Evolutionary conservation across 2,888 invertebrate genomes (phyloP).

Genomic region (Xestia ashworthii): DNA sequence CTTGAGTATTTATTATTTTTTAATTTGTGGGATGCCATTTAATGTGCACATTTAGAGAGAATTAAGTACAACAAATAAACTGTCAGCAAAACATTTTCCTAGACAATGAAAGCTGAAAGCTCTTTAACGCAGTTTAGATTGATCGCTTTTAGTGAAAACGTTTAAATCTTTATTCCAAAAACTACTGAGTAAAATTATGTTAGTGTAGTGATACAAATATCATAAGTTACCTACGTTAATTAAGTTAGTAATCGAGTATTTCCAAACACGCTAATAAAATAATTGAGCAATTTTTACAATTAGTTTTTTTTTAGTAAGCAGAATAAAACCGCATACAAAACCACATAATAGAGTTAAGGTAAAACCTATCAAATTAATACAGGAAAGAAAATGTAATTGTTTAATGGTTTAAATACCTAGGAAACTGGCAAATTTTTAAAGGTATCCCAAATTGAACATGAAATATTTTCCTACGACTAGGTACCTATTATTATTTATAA

Average conservation of each 20-base stretch:
- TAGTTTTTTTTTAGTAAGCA: background rate
- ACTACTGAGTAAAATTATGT: background rate
- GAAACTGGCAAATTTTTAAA: background rate
- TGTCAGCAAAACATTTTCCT: background rate
- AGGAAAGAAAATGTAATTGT: no score
- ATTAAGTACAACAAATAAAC: background rate
- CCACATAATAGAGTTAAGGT: background rate
- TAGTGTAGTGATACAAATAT: background rate
- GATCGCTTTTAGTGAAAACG: background rate
- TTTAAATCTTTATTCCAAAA: background rate
- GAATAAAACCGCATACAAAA: background rate
- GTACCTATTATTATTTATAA: background rate
- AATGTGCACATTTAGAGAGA: background rate
- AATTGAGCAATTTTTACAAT: background rate
- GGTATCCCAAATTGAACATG: background rate
- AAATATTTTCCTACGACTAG: no score
- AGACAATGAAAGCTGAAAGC: background rate
- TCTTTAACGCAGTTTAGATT: background rate
- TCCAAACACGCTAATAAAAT: constrained; percentile 3
- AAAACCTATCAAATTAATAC: background rate
- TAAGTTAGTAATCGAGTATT: background rate
- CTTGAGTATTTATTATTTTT: background rate
- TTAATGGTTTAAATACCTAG: no score
- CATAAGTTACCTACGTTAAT: background rate
- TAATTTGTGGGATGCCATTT: background rate